Evolutionary conservation across 92 coral and sea anemone species (phyloP).

Genomic region (Umimayanthus kanabou): DNA sequence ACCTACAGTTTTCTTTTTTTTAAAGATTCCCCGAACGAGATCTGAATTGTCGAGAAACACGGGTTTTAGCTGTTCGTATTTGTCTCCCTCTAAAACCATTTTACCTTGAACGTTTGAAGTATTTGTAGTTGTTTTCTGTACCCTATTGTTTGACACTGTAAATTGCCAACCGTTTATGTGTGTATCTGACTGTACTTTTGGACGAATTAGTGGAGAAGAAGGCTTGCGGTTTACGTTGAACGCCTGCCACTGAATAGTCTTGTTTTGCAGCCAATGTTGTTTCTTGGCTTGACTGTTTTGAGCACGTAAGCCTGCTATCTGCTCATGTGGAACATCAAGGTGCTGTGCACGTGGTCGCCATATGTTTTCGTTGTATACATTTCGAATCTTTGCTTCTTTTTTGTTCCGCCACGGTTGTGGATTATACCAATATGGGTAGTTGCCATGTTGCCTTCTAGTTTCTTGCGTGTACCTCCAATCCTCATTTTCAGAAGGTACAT

Average conservation of each 20-base stretch:
- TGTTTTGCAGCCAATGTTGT: too few species aligned
- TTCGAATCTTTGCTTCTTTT: neutral
- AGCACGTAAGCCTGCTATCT: too few species aligned
- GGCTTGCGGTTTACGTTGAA: too few species aligned
- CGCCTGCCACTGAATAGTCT: too few species aligned
- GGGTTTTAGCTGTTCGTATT: neutral
- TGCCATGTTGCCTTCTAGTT: neutral
- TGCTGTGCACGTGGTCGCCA: neutral
- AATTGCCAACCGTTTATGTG: neutral
- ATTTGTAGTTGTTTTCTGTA: too few species aligned
- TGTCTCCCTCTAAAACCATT: neutral
- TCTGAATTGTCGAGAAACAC: neutral
- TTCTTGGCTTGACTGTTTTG: too few species aligned
- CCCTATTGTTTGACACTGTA: neutral
- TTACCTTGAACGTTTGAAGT: neutral
- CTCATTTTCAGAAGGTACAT: neutral
- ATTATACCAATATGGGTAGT: neutral
- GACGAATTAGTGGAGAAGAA: too few species aligned
- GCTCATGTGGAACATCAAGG: neutral
- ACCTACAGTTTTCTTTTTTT: neutral
- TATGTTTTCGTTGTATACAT: neutral
- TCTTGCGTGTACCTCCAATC: neutral
- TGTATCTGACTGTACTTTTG: too few species aligned
- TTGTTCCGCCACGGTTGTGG: neutral
- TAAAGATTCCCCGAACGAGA: neutral